These are phyloP conservation scores for Acanthopleura granulata DNA, from an alignment of 2,888 invertebrate genomes.

Conservation along the genomic window DNA sequence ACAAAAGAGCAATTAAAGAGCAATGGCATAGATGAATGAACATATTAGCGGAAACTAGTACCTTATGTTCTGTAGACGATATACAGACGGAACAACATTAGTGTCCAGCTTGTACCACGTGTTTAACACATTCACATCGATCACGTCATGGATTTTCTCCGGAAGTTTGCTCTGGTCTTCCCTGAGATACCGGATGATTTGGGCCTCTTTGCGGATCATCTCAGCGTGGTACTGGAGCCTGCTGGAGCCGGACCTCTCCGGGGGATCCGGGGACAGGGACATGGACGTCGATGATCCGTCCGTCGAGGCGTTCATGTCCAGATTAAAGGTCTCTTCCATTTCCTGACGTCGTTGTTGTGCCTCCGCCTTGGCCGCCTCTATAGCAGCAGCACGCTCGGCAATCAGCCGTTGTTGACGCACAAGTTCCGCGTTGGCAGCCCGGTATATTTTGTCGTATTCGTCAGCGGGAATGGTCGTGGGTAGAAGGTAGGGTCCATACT, in stretches of 20 bases:
- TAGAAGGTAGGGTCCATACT: conserved; percentile 68
- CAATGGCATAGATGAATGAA: too few relatives aligned
- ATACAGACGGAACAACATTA: conserved; percentile 60
- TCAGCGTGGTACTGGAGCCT: conserved; percentile 6
- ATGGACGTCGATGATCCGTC: neutral
- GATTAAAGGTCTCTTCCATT: neutral
- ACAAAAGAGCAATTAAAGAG: too few relatives aligned
- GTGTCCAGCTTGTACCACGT: conserved; percentile 69
- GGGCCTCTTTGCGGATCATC: neutral
- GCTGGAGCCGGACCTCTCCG: neutral
- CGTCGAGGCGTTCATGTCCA: neutral
- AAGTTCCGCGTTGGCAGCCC: neutral
- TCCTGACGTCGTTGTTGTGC: neutral
- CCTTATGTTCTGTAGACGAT: conserved; percentile 58
- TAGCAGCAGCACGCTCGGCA: conserved; percentile 6
- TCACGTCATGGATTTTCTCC: conserved; percentile 39
- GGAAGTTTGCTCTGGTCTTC: neutral
- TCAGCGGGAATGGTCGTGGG: conserved; percentile 66
- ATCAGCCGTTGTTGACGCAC: conserved; percentile 17
- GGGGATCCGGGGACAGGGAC: neutral
- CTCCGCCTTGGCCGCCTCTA: neutral
- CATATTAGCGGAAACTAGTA: too few relatives aligned
- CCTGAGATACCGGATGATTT: neutral
- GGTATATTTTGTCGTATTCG: conserved; percentile 63
- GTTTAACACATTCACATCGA: conserved; percentile 65